Base-by-base conservation (phyloP, 2,888 invertebrate genomes). In the Thysanoteuthis rhombus region DNA sequence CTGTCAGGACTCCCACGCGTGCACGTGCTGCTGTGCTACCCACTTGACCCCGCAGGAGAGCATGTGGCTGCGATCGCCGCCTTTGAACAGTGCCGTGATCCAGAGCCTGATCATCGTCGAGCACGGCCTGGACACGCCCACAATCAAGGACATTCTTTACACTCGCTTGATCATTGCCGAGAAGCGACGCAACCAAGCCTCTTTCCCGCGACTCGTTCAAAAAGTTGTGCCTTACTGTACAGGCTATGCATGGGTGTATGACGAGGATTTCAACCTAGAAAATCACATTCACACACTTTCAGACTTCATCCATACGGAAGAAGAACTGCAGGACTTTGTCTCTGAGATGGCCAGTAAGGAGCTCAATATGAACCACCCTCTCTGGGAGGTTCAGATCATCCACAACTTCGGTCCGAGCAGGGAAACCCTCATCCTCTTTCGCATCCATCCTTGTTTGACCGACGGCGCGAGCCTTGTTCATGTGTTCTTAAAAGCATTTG, bases 321-420 rank as follows among this genome's bases (percentile, higher is more conserved):
- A 96, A 52, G 97, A 97, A 93, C 95, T 97, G 25, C 97, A 97
- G 95, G 96, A 96, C 92, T 97, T 97, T 95, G 96, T 97, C 19
- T 97, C 97, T 1, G 95, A 96, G 40, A 96, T 97, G 94, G 96
- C 97, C 92, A 96, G 96, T 10, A 96, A 97, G 93, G 97, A 97
- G 1, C 95, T 98, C 93, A 96, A 97, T 0, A 94, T 96, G 36
- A 97, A 97, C 39, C 96, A 97, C 93, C 97, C 98, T 0, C 97
- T 97, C 19, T 98, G 98, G 98, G 97, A 98, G 95, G 96, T 98
- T 58, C 97, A 97, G 93, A 97, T 97, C 16, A 94, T 97, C 28
- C 96, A 97, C 6, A 96, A 97, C 94, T 97, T 97, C 94, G 97
- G 97, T 10, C 96, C 96, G 40, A 95, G 95, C 6, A 95, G 96